Conservation (phyloP, 1,140 invertebrate species). For the Drosophila ananassae region DNA sequence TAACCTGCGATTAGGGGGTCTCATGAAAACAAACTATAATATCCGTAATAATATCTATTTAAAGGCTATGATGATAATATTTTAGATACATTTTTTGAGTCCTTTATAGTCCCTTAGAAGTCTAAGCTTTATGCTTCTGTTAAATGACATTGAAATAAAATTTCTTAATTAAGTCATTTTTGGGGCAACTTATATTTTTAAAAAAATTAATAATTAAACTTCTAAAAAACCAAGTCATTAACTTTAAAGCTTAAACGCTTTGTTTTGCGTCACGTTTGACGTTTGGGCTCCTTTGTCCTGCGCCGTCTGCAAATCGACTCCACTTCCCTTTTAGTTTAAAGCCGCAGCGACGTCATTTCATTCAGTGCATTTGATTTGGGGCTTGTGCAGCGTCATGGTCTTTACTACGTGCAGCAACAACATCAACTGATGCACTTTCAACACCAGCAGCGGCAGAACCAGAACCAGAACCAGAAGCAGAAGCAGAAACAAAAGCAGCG, state of each 20-base stretch:
- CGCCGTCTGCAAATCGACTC: neutral
- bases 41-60: no score
- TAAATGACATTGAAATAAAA: no score
- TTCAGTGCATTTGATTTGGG: slow-evolving; percentile 54
- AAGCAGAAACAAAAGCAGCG: neutral
- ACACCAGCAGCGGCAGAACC: slow-evolving; percentile 7
- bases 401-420: slow-evolving; percentile 58
- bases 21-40: neutral
- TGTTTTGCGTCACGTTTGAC: slow-evolving; percentile 36
- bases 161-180: no score
- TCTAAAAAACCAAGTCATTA: neutral
- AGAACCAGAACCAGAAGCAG: neutral
- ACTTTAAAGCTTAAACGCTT: neutral
- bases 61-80: no score
- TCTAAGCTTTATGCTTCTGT: no score
- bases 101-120: no score
- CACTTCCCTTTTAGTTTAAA: slow-evolving; percentile 1
- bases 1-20: slow-evolving; percentile 5
- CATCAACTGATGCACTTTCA: slow-evolving; percentile 61
- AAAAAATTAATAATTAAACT: no score
- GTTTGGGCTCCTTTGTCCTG: slow-evolving; percentile 6
- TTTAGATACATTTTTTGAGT: no score
- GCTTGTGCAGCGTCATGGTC: slow-evolving; percentile 68
- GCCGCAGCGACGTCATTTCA: slow-evolving; percentile 66
- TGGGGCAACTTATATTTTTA: no score